Evolutionary conservation across 2,888 invertebrate genomes (phyloP), one percentile per base, ranked within the genome.

Genomic region (Drosophila multiciliata): DNA sequence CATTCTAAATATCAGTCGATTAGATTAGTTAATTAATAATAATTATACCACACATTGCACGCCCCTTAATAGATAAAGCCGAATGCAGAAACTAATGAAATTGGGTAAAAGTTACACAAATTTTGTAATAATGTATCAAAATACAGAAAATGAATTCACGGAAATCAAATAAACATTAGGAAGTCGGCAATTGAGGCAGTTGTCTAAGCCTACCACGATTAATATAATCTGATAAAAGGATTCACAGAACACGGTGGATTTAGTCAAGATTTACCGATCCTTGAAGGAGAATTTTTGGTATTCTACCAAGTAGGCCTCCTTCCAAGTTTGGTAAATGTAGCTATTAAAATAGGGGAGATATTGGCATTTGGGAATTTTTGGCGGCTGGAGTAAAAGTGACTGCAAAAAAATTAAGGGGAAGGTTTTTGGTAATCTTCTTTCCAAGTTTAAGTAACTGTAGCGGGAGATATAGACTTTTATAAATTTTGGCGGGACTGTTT

Each of bases 1-100:
- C 6, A 40, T 45, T 23, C 20, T 33, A 12, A 49, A 35, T 20
- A 1, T 29, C 4, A 36, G 42, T 38, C 59, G 73, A 72, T 72
- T 55, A 73, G 73, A 73, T 72, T 59, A 58, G 15, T 9, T 15
- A 3, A 36, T 7, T 29, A 26, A 26, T 26, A 29, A 29, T 17
- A 36, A 15, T 15, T 17, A 36, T 36, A 36, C 15, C 7, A 36
- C 36, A 36, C 15, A 36, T 15, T 20, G 20, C 45, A 20, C 3
- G 8, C 4, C 4, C 7, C 23, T 23, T 23, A 15, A 15, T 12
- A 15, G 15, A 45, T 15, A 7, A 15, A 8, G 20, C 20, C 12
- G 7, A 20, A 12, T 3, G 7, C 12, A 15, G 20, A 12, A 8
- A 20, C 3, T 3, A 45, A 20, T 12, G 6, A 12, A 20, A 20